Percentiles rank a stretch among this genome's conserved stretches.
Conservation (phyloP, 2,888 invertebrate genomes). For the Ophioninae sp. region DNA sequence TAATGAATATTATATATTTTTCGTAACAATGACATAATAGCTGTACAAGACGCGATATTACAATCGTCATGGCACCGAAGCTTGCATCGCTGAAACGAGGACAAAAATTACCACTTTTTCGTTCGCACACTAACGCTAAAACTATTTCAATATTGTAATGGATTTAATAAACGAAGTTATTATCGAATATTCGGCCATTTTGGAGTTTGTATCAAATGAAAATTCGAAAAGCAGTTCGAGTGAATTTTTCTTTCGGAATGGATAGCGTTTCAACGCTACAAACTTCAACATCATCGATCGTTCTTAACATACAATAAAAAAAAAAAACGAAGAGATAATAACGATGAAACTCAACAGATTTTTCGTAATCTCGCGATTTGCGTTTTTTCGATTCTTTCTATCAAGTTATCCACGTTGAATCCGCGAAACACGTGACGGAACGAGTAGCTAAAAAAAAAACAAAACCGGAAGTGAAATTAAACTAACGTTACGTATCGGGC, state of each 20-base stretch:
- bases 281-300: neutral
- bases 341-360: constrained; percentile 23
- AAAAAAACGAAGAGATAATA: constrained; percentile 6
- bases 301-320: constrained; percentile 33
- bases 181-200: no score
- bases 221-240: no score
- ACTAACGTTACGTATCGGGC: constrained; percentile 68
- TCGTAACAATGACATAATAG: constrained; percentile 45
- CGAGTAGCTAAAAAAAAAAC: neutral
- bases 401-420: neutral
- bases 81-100: neutral
- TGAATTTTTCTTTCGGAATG: no score
- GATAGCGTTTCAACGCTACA: neutral
- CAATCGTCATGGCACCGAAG: neutral
- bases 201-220: no score
- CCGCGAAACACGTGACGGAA: neutral
- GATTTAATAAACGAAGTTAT: no score
- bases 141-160: no score
- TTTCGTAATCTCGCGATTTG: neutral
- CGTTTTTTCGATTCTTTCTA: neutral
- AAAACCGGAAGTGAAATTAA: neutral
- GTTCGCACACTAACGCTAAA: no score
- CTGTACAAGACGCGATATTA: constrained; percentile 41
- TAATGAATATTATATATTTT: constrained; percentile 46
- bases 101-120: neutral